Evolutionary conservation across 2,797 vertebrate species (phyloP), one percentile per base, ranked within the genome.

Genomic region (Gymnocypris eckloni): DNA sequence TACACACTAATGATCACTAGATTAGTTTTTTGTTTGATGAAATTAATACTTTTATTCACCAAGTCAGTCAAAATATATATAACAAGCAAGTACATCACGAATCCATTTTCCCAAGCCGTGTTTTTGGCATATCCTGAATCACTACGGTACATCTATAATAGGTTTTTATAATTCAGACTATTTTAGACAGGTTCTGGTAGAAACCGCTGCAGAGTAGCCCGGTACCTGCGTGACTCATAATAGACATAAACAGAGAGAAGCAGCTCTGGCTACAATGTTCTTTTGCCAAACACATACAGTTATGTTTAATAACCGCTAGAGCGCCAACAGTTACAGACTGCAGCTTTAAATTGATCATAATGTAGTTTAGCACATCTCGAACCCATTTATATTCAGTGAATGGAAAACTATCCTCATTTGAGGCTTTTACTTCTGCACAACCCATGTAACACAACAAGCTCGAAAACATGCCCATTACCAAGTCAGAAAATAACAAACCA

Each of bases 401-500:
- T 16, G 41, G 71, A 73, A 59, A 75, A 43, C 37, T 22, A 39
- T 73, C 39, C 8, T 70, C 50, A 33, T 72, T 61, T 66, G 8
- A 45, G 52, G 52, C 16, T 75, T 83, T 72, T 37, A 22, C 41
- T 80, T 64, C 61, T 9, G 28, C 43, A 67, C 78, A 43, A 79
- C 39, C 54, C 39, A 45, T 64, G 41, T 79, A 79, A 79, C 56
- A 79, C 75, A 41, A 78, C 37, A 50, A 48, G 43, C 43, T 67
- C 6, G 10, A 67, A 80, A 80, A 67, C 79, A 80, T 66, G 54
- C n/a, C 59, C 25, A 67, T 80, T 33, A 37, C 48, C 43, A 37
- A 25, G n/a, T 67, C 43, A 67, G 43, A 45, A 79, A 64, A 64
- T 80, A 25, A 52, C 48, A 54, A 70, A 70, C 45, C 79, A 70